Evolutionary conservation across 2,113 vertebrate species (phyloP).

Genomic region (Prionailurus viverrinus): DNA sequence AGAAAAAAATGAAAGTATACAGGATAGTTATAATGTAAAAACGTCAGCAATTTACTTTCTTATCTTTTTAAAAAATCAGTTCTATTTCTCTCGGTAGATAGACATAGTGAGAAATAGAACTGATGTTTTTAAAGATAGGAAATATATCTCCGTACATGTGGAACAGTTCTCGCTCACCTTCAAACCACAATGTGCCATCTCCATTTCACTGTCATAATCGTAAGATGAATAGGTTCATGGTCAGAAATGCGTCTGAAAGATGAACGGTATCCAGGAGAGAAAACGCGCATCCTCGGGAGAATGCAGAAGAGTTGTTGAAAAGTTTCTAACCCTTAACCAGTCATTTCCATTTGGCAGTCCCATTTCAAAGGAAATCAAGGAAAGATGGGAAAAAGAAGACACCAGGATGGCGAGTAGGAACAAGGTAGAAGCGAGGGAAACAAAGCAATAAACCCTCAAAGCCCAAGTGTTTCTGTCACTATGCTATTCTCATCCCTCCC

Average conservation of each 20-base stretch:
- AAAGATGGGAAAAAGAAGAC: neutral
- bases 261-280: neutral
- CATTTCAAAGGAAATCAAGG: neutral
- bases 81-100: neutral
- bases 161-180: neutral
- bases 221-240: fast-evolving
- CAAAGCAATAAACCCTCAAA: fast-evolving
- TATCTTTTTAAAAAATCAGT: neutral
- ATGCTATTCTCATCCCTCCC: fast-evolving
- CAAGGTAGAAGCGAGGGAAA: neutral
- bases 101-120: neutral
- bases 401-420: fast-evolving
- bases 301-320: fast-evolving
- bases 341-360: neutral
- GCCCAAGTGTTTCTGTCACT: neutral
- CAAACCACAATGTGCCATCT: neutral
- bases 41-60: neutral
- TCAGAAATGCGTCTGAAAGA: neutral
- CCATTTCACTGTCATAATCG: no score
- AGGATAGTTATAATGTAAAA: neutral
- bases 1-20: neutral
- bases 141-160: neutral
- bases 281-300: fast-evolving
- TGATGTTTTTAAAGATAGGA: neutral
- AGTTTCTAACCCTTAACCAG: neutral